A percentile compares a stretch with the other conserved stretches of the same genome.
These are phyloP conservation scores for Trichoplusia ni DNA, from an alignment of 1,140 invertebrate species.

Conservation along the genomic window DNA sequence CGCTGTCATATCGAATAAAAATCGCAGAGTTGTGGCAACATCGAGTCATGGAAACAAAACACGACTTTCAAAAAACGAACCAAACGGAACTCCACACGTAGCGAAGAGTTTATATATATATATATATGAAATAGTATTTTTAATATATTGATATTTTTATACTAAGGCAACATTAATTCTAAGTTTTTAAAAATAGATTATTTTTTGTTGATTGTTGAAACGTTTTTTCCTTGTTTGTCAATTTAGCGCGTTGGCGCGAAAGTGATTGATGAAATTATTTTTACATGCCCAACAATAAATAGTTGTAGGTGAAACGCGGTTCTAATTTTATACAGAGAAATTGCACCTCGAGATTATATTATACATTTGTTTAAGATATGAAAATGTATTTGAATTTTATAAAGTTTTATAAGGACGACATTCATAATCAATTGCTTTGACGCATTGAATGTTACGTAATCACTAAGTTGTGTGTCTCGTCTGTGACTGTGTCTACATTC, in stretches of 20 bases:
- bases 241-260: background rate
- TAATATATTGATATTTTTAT: conserved; percentile 28
- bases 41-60: too few species aligned
- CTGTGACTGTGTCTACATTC: too few species aligned
- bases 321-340: background rate
- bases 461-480: too few species aligned
- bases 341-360: background rate
- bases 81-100: background rate
- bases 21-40: background rate
- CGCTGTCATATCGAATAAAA: too few species aligned
- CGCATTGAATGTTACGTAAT: background rate
- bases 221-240: background rate
- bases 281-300: background rate
- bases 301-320: background rate
- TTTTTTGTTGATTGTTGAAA: background rate
- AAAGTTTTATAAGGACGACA: background rate
- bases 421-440: background rate
- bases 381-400: background rate
- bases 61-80: background rate
- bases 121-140: background rate
- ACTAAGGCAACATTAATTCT: conserved; percentile 7
- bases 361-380: background rate
- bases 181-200: background rate
- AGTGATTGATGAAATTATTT: background rate
- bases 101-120: background rate